Evolutionary conservation across 1,140 invertebrate genomes (phyloP).

Genomic region (Centruroides vittatus): DNA sequence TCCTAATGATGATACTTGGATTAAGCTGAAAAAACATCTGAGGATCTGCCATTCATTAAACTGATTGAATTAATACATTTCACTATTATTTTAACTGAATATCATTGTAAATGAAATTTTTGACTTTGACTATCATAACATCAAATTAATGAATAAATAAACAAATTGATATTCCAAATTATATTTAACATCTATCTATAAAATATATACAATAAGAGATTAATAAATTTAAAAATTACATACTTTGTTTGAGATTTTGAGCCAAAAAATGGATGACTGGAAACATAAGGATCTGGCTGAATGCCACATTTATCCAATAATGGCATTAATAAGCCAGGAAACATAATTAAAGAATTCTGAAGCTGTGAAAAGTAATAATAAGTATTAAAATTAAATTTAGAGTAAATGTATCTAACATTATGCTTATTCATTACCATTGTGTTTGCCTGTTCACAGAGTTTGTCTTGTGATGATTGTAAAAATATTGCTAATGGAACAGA

Average conservation of each 20-base stretch:
- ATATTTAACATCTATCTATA: no score
- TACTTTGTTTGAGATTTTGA: constrained; percentile 7
- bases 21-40: no score
- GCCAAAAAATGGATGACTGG: constrained; percentile 34
- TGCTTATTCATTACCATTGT: constrained; percentile 2
- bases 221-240: background rate
- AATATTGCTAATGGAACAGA: constrained; percentile 65
- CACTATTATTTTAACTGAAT: no score
- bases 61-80: no score
- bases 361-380: constrained; percentile 29
- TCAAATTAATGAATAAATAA: no score
- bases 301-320: constrained; percentile 63
- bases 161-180: no score
- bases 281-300: constrained; percentile 47
- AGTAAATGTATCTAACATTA: background rate
- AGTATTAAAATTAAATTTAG: background rate
- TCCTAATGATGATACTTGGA: no score
- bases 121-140: no score
- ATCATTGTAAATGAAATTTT: no score
- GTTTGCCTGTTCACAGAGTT: constrained; percentile 4
- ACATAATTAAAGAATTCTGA: constrained; percentile 66
- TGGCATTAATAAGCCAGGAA: constrained; percentile 56
- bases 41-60: no score
- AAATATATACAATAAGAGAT: no score
- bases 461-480: constrained; percentile 14